phyloP scores from a whole-genome alignment of 2,888 invertebrate species.

The Ectemnius continuus region DNA sequence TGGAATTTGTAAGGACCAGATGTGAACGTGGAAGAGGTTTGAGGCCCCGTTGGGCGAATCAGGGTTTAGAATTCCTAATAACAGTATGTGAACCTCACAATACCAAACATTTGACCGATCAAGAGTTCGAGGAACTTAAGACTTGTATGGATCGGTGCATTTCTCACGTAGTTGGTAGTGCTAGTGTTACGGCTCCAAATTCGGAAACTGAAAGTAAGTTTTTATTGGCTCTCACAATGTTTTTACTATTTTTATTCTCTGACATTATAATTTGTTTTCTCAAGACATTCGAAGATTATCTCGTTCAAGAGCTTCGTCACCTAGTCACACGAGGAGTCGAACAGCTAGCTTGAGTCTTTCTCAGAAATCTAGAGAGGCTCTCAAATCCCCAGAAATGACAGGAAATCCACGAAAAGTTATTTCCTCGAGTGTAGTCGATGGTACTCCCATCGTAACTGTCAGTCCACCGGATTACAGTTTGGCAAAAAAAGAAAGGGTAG shows the following conservation, averaged over 20 bases:
- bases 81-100: constrained; percentile 91
- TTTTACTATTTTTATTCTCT: neutral
- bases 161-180: constrained; percentile 89
- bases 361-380: constrained; percentile 61
- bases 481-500: constrained; percentile 73
- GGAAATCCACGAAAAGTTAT: constrained; percentile 40
- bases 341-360: constrained; percentile 59
- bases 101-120: constrained; percentile 86
- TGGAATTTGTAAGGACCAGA: constrained; percentile 90
- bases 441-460: constrained; percentile 48
- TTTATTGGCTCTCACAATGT: neutral
- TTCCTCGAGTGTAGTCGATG: constrained; percentile 53
- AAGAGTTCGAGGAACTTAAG: constrained; percentile 89
- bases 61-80: constrained; percentile 92
- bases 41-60: constrained; percentile 92
- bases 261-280: constrained; percentile 19
- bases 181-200: constrained; percentile 66
- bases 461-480: constrained; percentile 55
- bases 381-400: constrained; percentile 57
- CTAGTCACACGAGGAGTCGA: constrained; percentile 60
- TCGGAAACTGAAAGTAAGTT: constrained; percentile 58
- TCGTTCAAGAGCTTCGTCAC: constrained; percentile 70
- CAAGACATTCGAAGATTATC: constrained; percentile 58
- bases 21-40: constrained; percentile 91
- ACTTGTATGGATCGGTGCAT: constrained; percentile 90